Percentiles rank a stretch among this genome's conserved stretches.
Conservation (phyloP, 2,888 invertebrate genomes). For the Pyrrhosoma nymphula region DNA sequence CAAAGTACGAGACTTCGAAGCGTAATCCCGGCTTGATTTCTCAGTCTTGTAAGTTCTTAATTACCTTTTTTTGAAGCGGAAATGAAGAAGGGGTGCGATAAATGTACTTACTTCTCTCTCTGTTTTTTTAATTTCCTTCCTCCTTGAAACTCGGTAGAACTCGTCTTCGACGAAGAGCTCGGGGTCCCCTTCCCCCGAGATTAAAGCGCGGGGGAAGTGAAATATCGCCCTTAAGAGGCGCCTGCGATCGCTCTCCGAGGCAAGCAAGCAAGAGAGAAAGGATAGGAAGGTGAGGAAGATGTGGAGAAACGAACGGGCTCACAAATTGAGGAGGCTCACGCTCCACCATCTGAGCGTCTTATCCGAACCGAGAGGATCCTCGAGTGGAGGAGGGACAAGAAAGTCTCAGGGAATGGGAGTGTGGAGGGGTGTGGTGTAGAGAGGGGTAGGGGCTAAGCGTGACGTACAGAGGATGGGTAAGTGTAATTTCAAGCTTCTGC, state of each 20-base stretch:
- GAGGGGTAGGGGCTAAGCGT: not conserved
- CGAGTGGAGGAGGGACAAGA: not conserved
- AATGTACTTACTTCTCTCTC: not conserved
- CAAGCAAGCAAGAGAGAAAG: not conserved
- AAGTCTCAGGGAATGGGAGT: not conserved
- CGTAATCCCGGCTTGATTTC: not conserved
- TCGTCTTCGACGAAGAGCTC: not conserved
- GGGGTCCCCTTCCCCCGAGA: not conserved
- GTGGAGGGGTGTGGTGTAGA: not conserved
- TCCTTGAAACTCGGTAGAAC: not conserved
- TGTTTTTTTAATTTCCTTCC: not conserved
- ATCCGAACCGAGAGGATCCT: not conserved
- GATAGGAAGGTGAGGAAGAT: not conserved
- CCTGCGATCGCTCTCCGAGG: not conserved
- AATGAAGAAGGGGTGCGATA: not conserved
- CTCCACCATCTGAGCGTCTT: not conserved
- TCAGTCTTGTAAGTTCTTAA: not conserved
- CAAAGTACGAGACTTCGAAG: not conserved
- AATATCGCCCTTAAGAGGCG: not conserved
- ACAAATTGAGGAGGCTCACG: not conserved
- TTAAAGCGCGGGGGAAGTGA: not conserved
- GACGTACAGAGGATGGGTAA: too few species aligned
- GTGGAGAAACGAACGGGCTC: not conserved
- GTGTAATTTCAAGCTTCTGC: too few species aligned
- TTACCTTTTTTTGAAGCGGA: not conserved